These are phyloP conservation scores for Aphaenogaster ashmeadi DNA, from an alignment of 1,140 invertebrate species.

Conservation along the genomic window DNA sequence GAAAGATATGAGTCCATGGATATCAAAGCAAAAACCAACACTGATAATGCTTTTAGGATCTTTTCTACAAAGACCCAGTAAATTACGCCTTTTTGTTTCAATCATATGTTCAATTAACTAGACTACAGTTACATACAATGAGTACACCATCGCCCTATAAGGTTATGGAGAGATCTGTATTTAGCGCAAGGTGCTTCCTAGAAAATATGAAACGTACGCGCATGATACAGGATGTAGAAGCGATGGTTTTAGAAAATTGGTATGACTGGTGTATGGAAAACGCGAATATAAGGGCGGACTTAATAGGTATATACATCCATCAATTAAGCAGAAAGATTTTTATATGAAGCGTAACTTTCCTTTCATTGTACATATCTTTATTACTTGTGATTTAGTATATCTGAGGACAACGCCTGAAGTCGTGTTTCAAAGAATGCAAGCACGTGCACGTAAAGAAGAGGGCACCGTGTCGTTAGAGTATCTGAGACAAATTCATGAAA, in stretches of 20 bases:
- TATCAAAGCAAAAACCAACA: not conserved
- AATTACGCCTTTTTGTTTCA: slow-evolving; percentile 95
- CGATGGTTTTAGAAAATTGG: slow-evolving; percentile 95
- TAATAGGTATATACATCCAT: slow-evolving; percentile 90
- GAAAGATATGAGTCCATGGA: not conserved
- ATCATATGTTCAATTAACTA: slow-evolving; percentile 95
- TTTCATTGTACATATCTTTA: slow-evolving; percentile 8
- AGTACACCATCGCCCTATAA: slow-evolving; percentile 90
- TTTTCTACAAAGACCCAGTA: slow-evolving; percentile 94
- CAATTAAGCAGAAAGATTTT: not conserved
- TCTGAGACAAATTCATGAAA: slow-evolving; percentile 91
- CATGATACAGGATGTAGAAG: slow-evolving; percentile 81
- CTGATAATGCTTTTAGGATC: slow-evolving; percentile 87
- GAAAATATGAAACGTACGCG: slow-evolving; percentile 83
- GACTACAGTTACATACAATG: slow-evolving; percentile 93
- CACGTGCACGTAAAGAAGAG: slow-evolving; percentile 93
- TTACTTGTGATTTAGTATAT: slow-evolving; percentile 91
- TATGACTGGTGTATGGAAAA: slow-evolving; percentile 92
- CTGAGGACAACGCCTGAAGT: slow-evolving; percentile 93
- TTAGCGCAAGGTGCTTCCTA: slow-evolving; percentile 89
- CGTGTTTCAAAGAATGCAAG: slow-evolving; percentile 93
- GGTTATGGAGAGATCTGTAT: slow-evolving; percentile 96
- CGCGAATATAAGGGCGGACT: slow-evolving; percentile 92
- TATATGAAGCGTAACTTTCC: not conserved
- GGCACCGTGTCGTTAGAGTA: slow-evolving; percentile 92